Evolutionary conservation across 2,888 invertebrate genomes (phyloP).

Genomic region (Standfussiana lucernea): DNA sequence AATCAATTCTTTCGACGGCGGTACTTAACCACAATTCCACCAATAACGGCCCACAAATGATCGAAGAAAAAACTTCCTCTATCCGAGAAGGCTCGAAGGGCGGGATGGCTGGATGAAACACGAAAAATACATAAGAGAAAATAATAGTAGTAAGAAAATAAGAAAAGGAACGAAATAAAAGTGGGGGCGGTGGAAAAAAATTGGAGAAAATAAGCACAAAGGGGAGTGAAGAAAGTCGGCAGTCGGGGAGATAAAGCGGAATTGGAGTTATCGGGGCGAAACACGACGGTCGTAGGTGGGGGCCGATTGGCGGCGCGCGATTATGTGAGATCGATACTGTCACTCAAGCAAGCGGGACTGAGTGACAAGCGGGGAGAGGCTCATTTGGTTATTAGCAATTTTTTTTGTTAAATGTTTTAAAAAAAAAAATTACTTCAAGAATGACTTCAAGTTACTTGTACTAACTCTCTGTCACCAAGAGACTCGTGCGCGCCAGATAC

Average conservation of each 20-base stretch:
- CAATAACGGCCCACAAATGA: constrained; percentile 88
- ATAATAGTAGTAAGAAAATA: constrained; percentile 89
- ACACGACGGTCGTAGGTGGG: constrained; percentile 85
- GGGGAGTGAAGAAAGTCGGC: constrained; percentile 87
- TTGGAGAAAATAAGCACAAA: constrained; percentile 90
- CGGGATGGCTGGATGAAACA: constrained; percentile 86
- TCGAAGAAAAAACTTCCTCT: constrained; percentile 84
- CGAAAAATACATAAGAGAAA: constrained; percentile 89
- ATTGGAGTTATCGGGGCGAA: constrained; percentile 90
- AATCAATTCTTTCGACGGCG: constrained; percentile 79
- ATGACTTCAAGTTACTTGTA: not conserved
- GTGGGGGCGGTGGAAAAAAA: constrained; percentile 87
- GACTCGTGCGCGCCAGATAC: no score
- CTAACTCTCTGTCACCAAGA: not conserved
- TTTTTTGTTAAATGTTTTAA: not conserved
- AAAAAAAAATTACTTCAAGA: not conserved
- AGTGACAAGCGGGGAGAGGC: constrained; percentile 55
- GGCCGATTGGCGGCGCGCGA: constrained; percentile 82
- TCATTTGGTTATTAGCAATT: constrained; percentile 6
- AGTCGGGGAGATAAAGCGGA: constrained; percentile 89
- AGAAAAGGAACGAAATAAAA: constrained; percentile 86
- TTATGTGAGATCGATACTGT: constrained; percentile 90
- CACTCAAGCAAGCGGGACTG: constrained; percentile 78
- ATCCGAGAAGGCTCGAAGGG: constrained; percentile 70
- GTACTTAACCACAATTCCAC: constrained; percentile 87